phyloP scores from a whole-genome alignment of 92 coral and sea anemone species.

The Nematostella vectensis region DNA sequence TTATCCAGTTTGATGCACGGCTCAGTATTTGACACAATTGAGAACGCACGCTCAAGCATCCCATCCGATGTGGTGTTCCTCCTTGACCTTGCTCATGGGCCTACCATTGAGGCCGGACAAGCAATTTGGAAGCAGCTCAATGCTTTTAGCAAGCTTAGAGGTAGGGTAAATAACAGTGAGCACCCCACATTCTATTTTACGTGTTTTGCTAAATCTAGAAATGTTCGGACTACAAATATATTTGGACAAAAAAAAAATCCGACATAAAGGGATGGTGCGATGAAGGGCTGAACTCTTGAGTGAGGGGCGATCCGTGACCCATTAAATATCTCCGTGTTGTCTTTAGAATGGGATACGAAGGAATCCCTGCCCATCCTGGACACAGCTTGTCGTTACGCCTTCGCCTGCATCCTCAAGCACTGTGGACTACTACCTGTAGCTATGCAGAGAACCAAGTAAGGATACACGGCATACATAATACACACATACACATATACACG shows the following conservation, averaged over 20 bases:
- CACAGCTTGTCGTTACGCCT: constrained; percentile 55
- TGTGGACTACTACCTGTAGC: constrained; percentile 70
- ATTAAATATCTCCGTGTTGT: too few relatives aligned
- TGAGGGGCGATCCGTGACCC: too few relatives aligned
- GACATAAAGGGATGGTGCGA: too few relatives aligned
- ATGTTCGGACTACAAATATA: too few relatives aligned
- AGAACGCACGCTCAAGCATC: constrained; percentile 43
- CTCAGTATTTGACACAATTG: constrained; percentile 56
- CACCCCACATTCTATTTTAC: too few relatives aligned
- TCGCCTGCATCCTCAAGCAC: constrained; percentile 63
- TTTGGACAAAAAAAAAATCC: too few relatives aligned
- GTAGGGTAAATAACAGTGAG: constrained; percentile 13
- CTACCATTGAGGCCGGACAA: constrained; percentile 44
- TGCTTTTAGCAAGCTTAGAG: constrained; percentile 41
- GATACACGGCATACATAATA: too few relatives aligned
- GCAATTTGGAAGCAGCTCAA: constrained; percentile 40
- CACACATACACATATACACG: background rate
- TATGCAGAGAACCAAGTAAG: constrained; percentile 45
- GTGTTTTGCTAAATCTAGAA: too few relatives aligned
- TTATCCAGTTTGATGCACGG: constrained; percentile 54
- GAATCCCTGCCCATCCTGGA: constrained; percentile 49
- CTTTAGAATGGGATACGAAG: too few relatives aligned
- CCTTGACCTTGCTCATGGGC: constrained; percentile 72
- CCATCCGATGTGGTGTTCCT: constrained; percentile 53
- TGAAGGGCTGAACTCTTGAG: too few relatives aligned